phyloP scores from a whole-genome alignment of 2,113 vertebrate genomes.

The Tachysurus fulvidraco region DNA sequence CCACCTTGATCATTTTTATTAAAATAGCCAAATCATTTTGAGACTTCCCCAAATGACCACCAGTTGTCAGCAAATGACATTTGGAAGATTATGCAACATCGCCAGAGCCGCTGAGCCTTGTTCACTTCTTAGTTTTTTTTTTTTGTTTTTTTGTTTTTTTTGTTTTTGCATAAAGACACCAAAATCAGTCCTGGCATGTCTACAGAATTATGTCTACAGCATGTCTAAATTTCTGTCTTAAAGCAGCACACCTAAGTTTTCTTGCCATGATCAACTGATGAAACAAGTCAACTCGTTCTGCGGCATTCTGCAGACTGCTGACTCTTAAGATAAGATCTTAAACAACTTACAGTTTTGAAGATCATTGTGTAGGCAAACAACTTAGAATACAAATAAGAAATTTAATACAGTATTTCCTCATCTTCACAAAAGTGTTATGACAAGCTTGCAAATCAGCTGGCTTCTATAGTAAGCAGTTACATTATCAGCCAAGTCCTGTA shows the following conservation, averaged over 20 bases:
- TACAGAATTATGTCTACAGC: too few species aligned
- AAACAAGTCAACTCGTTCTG: neutral
- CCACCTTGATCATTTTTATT: neutral
- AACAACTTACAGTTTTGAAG: neutral
- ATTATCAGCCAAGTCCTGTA: neutral
- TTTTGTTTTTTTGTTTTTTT: too few species aligned
- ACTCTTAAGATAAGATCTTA: neutral
- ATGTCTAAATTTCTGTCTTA: neutral
- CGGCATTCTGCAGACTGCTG: neutral
- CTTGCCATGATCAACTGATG: neutral
- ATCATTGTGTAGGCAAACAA: neutral
- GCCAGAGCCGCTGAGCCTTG: too few species aligned
- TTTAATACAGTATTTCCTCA: too few species aligned
- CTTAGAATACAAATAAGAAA: too few species aligned
- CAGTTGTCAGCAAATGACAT: constrained; percentile 41
- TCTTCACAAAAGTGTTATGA: neutral
- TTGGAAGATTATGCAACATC: neutral
- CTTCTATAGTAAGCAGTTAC: neutral
- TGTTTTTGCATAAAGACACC: neutral
- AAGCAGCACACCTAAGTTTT: neutral
- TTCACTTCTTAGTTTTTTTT: too few species aligned
- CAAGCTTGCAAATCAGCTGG: neutral
- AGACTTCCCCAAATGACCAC: neutral
- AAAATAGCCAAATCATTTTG: neutral
- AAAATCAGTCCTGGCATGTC: neutral